Base-by-base conservation (phyloP, 2,797 vertebrate species). In the Pseudomugil gertrudae region DNA sequence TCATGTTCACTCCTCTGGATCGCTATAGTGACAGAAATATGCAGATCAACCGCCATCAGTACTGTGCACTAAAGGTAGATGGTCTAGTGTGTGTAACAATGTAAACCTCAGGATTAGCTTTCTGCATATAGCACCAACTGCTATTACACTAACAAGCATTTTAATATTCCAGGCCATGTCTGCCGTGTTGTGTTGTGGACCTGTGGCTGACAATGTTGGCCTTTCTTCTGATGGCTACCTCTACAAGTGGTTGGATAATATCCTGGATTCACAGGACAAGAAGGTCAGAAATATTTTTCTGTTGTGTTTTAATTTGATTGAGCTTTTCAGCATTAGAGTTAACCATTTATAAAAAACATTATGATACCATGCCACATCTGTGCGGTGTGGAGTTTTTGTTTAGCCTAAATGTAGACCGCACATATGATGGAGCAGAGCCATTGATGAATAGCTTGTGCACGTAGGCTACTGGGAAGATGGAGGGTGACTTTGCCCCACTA, bases 181-280 rank as follows among this genome's bases (percentile, higher is more conserved):
- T 82, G 97, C 98, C 50, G 98, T 99, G 59, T 92, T 99, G 52
- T 99, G 98, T 85, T 99, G 98, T 83, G 98, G 98, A 65, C 98
- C 98, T 52, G 98, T 99, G 73, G 96, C 97, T 80, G 98, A 99
- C 90, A 99, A 99, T 0, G 98, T 99, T 0, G 98, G 98, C 50
- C 95, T 99, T 35, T 99, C 98, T 53, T 97, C 98, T 57, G 98
- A 99, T 83, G 98, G 98, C 70, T 99, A 99, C 93, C 95, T 99
- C 67, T 99, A 99, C 94, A 99, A 99, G 88, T 99, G 98, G 98
- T 87, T 99, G 80, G 97, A 99, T 93, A 99, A 99, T 92, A 99
- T 99, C 90, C 92, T 99, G 94, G 98, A 99, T 92, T 99, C 97
- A 64, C 95, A 98, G 90, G 98, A 99, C 93, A 96, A 96, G 89